Percentiles rank a stretch among this genome's conserved stretches.
phyloP scores from a whole-genome alignment of 2,113 vertebrate genomes.

The Puffinus mauretanicus region DNA sequence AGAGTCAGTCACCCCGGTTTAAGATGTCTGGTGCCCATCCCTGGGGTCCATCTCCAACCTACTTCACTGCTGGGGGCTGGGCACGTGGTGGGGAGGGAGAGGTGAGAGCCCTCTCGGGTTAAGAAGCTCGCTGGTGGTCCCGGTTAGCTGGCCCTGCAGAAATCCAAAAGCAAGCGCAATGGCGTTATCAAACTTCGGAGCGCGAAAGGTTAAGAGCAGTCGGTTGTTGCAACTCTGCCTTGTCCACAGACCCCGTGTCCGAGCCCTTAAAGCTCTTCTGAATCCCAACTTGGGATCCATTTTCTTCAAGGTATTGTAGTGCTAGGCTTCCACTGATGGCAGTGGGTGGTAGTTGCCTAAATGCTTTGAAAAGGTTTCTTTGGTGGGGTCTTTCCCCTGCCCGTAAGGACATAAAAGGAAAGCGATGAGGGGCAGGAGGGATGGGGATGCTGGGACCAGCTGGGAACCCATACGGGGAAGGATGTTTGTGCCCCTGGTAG shows the following conservation, averaged over 20 bases:
- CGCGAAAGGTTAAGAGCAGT: not conserved
- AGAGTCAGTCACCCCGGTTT: accelerated
- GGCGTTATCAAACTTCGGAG: not conserved
- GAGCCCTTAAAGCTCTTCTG: not conserved
- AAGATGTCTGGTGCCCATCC: not conserved
- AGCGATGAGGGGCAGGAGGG: not conserved
- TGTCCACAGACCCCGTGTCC: no score
- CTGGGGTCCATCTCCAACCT: accelerated
- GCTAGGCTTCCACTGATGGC: not conserved
- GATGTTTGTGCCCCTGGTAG: not conserved
- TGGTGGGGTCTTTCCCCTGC: not conserved
- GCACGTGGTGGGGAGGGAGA: not conserved
- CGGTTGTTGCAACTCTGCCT: not conserved
- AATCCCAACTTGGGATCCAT: not conserved
- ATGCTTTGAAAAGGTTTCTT: not conserved
- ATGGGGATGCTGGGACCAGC: not conserved
- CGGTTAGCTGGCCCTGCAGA: not conserved
- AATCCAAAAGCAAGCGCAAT: accelerated
- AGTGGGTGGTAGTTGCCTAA: not conserved
- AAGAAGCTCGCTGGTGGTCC: accelerated
- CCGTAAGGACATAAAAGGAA: accelerated
- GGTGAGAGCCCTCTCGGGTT: not conserved
- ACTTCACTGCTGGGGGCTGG: accelerated
- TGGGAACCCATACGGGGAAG: not conserved
- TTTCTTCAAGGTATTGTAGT: no score